Percentiles rank a stretch among this genome's conserved stretches.
Conservation (phyloP, 1,140 invertebrate genomes). For the Papilio polyxenes region DNA sequence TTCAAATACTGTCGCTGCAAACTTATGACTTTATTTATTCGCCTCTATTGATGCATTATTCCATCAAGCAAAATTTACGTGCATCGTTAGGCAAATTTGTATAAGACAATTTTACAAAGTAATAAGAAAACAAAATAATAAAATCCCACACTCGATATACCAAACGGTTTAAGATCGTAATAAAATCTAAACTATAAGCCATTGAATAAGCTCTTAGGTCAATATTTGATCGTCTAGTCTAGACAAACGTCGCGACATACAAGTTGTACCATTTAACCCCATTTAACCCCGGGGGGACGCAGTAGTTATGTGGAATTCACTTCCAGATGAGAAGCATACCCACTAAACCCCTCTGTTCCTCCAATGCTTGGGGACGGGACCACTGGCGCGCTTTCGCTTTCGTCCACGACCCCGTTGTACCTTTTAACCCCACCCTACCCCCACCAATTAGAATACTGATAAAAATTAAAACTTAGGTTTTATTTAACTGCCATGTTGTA, state of each 20-base stretch:
- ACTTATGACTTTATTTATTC: no score
- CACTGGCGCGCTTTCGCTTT: no score
- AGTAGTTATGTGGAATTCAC: no score
- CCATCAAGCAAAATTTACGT: no score
- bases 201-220: not conserved
- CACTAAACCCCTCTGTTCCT: no score
- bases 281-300: no score
- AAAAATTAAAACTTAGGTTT: constrained; percentile 18
- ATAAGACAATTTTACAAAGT: not conserved
- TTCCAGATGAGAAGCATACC: no score
- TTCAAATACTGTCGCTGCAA: no score
- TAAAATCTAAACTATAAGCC: not conserved
- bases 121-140: not conserved
- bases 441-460: not conserved
- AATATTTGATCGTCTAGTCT: constrained; percentile 21
- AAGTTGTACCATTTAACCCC: not conserved
- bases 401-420: not conserved
- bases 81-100: no score
- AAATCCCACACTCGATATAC: not conserved
- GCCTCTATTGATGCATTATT: no score
- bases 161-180: not conserved
- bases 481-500: not conserved
- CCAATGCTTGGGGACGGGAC: no score
- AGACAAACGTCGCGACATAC: constrained; percentile 17
- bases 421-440: not conserved